These are phyloP conservation scores for Galaxea fascicularis DNA, from an alignment of 92 coral and sea anemone genomes.

Conservation along the genomic window DNA sequence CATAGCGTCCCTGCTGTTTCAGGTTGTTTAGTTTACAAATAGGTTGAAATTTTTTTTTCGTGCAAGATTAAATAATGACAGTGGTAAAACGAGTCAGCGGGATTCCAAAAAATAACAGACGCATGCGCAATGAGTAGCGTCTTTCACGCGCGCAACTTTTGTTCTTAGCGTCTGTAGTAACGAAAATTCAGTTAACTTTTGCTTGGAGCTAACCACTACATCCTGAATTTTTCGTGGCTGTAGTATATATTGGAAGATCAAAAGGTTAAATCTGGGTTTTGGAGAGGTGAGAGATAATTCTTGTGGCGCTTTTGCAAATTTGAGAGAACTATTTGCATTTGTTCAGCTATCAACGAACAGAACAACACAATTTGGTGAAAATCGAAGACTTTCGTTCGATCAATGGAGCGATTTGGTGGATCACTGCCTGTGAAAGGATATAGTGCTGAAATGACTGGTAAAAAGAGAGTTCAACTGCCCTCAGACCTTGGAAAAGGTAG, in stretches of 20 bases:
- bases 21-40: neutral
- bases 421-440: constrained; percentile 70
- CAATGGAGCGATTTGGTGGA: constrained; percentile 84
- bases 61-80: neutral
- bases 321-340: neutral
- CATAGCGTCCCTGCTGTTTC: no score
- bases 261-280: neutral
- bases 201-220: neutral
- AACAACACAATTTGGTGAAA: constrained; percentile 5
- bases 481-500: constrained; percentile 77
- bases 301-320: neutral
- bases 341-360: neutral
- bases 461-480: constrained; percentile 82
- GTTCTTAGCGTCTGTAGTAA: constrained; percentile 89
- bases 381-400: constrained; percentile 24
- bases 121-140: constrained; percentile 88
- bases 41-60: neutral
- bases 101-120: constrained; percentile 51
- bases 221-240: neutral
- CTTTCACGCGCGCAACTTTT: constrained; percentile 84
- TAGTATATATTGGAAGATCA: neutral
- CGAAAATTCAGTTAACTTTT: constrained; percentile 62
- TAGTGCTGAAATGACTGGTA: constrained; percentile 71
- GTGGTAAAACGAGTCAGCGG: constrained; percentile 12
- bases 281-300: neutral